Conservation (phyloP, 2,113 vertebrate genomes). For the Cynoglossus semilaevis region DNA sequence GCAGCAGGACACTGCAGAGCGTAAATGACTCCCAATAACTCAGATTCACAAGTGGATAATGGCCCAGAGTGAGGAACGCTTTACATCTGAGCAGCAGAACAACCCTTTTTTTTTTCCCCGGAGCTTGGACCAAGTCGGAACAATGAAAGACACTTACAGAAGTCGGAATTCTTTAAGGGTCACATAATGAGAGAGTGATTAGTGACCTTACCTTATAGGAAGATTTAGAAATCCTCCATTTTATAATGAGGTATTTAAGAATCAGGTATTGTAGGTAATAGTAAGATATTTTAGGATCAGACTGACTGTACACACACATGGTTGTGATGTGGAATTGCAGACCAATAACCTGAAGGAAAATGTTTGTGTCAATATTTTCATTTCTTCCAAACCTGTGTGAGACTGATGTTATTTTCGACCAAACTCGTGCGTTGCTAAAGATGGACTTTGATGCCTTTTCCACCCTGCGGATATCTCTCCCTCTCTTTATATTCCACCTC, state of each 20-base stretch:
- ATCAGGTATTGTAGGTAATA: too few relatives aligned
- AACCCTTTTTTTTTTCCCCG: slow-evolving; percentile 17
- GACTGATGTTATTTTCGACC: slow-evolving; percentile 47
- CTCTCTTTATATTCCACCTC: slow-evolving; percentile 39
- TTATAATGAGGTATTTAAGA: too few relatives aligned
- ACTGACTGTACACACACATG: not conserved
- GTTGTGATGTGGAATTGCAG: slow-evolving; percentile 14
- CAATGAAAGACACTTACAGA: slow-evolving; percentile 13
- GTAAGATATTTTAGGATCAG: too few relatives aligned
- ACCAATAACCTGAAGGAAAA: slow-evolving; percentile 18
- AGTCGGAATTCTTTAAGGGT: too few relatives aligned
- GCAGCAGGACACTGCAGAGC: slow-evolving; percentile 16
- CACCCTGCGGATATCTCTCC: slow-evolving; percentile 36
- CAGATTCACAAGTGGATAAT: slow-evolving; percentile 54
- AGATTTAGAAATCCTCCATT: too few relatives aligned
- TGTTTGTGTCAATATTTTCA: slow-evolving; percentile 31
- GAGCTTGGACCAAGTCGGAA: not conserved
- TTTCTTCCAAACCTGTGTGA: slow-evolving; percentile 26
- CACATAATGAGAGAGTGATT: too few relatives aligned
- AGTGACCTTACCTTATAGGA: too few relatives aligned
- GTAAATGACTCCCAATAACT: slow-evolving; percentile 45
- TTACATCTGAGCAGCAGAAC: slow-evolving; percentile 28
- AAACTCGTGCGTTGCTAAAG: slow-evolving; percentile 18
- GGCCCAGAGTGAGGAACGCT: slow-evolving; percentile 27
- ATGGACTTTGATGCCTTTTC: slow-evolving; percentile 16